These are phyloP conservation scores for Motacilla alba DNA, from an alignment of 2,113 vertebrate species.

Conservation along the genomic window DNA sequence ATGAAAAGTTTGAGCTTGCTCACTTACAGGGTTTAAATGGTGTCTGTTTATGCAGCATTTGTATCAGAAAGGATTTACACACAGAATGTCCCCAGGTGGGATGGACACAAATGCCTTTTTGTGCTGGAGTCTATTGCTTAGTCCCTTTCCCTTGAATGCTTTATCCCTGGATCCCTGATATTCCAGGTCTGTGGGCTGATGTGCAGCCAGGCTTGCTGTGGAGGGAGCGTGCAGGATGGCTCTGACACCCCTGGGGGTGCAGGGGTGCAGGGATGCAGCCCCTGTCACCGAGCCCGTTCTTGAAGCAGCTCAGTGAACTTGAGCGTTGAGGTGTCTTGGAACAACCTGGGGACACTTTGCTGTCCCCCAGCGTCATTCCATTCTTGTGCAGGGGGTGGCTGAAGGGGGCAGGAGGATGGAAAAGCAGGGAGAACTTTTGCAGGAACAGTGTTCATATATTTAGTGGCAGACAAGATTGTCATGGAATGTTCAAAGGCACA, in stretches of 20 bases:
- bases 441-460: background rate
- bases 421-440: background rate
- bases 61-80: background rate
- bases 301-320: background rate
- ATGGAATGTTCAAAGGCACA: background rate
- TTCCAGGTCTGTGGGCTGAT: fast-evolving
- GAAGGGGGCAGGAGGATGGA: background rate
- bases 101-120: background rate
- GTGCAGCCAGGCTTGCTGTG: background rate
- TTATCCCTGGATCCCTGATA: background rate
- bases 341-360: background rate
- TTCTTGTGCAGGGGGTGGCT: background rate
- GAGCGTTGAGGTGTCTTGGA: background rate
- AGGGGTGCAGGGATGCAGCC: background rate
- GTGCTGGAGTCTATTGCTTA: background rate
- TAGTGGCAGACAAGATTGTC: background rate
- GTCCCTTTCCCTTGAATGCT: background rate
- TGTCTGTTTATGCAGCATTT: background rate
- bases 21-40: background rate
- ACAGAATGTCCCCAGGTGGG: background rate
- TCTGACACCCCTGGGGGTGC: background rate
- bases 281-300: background rate
- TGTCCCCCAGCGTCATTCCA: background rate
- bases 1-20: background rate
- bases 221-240: background rate